Evolutionary conservation across 1,140 invertebrate species (phyloP).

Genomic region (Brachionus paranguensis): DNA sequence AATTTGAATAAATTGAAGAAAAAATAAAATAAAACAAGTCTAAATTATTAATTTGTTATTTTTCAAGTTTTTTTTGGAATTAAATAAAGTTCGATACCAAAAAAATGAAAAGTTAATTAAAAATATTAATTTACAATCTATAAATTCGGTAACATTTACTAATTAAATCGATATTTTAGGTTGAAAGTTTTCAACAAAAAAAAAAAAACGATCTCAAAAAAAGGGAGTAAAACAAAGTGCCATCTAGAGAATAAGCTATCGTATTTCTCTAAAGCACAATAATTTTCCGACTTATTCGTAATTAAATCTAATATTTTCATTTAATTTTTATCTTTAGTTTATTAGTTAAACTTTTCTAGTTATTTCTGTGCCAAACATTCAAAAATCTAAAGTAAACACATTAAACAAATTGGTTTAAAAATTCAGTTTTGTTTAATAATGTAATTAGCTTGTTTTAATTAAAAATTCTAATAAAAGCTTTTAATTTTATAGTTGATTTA

Average conservation of each 20-base stretch:
- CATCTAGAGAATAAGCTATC: not conserved
- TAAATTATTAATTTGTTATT: not conserved
- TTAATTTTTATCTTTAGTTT: not conserved
- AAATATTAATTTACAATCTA: conserved; percentile 28
- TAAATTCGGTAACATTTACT: not conserved
- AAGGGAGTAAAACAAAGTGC: not conserved
- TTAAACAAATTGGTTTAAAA: not conserved
- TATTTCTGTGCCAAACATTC: not conserved
- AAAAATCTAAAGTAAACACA: not conserved
- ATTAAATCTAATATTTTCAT: not conserved
- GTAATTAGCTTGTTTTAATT: not conserved
- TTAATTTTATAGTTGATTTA: not conserved
- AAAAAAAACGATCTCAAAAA: not conserved
- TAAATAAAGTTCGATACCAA: conserved; percentile 1
- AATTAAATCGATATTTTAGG: not conserved
- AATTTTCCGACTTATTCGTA: not conserved
- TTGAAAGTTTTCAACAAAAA: not conserved
- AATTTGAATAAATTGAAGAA: conserved; percentile 50
- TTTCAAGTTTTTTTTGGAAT: not conserved
- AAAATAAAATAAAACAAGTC: conserved; percentile 42
- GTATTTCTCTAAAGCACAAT: not conserved
- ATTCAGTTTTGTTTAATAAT: not conserved
- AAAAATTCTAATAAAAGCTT: not conserved
- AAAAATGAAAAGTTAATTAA: conserved; percentile 1
- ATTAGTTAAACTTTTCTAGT: not conserved